These are phyloP conservation scores for Dynastes maya DNA, from an alignment of 2,888 invertebrate species.

Conservation along the genomic window DNA sequence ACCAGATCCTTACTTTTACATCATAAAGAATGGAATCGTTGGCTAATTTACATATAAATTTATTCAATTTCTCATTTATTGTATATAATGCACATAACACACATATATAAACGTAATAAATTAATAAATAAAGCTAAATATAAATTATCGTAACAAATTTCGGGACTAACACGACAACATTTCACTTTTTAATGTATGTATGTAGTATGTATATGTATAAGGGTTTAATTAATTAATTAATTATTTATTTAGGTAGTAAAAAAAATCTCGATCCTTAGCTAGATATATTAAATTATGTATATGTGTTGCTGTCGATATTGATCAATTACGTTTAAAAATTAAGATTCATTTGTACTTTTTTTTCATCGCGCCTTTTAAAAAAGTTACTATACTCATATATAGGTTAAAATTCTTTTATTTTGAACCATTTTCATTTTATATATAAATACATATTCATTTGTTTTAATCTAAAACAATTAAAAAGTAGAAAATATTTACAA, in stretches of 20 bases:
- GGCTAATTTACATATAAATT: slow-evolving; percentile 35
- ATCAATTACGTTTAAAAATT: slow-evolving; percentile 30
- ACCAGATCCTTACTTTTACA: neutral
- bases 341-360: slow-evolving; percentile 45
- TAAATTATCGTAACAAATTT: slow-evolving; percentile 36
- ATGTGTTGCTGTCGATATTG: slow-evolving; percentile 18
- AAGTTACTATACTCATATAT: slow-evolving; percentile 50
- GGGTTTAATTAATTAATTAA: neutral
- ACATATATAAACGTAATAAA: slow-evolving; percentile 42
- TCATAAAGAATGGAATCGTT: slow-evolving; percentile 27
- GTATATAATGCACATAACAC: slow-evolving; percentile 41
- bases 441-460: slow-evolving; percentile 52
- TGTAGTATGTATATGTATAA: neutral
- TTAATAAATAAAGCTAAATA: slow-evolving; percentile 46
- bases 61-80: slow-evolving; percentile 26
- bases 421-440: slow-evolving; percentile 49
- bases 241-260: neutral
- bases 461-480: slow-evolving; percentile 51
- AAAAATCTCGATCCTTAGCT: slow-evolving; percentile 5
- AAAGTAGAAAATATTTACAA: slow-evolving; percentile 51
- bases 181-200: neutral
- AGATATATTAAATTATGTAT: slow-evolving; percentile 2
- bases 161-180: slow-evolving; percentile 29
- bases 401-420: slow-evolving; percentile 52
- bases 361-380: slow-evolving; percentile 35